Percentiles rank a stretch among this genome's conserved stretches.
Evolutionary conservation across 2,888 invertebrate genomes (phyloP).

Genomic region (Latrodectus elegans): DNA sequence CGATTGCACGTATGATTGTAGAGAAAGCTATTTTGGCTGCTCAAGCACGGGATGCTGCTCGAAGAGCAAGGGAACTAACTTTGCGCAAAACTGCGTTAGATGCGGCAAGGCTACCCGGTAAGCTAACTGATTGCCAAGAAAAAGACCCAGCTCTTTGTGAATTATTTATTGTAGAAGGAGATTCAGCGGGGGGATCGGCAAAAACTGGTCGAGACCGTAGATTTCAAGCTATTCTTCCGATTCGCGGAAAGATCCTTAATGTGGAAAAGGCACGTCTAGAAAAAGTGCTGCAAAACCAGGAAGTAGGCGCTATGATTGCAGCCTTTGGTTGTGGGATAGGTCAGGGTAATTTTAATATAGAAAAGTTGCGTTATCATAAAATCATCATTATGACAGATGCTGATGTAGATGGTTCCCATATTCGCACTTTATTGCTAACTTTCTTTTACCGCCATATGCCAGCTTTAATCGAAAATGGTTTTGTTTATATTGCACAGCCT

Average conservation of each 20-base stretch:
- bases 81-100: conserved; percentile 53
- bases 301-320: conserved; percentile 65
- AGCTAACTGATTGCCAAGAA: conserved; percentile 68
- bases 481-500: conserved; percentile 67
- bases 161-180: conserved; percentile 67
- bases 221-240: conserved; percentile 69
- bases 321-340: conserved; percentile 69
- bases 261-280: conserved; percentile 68
- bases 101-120: conserved; percentile 56
- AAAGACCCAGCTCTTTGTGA: conserved; percentile 51
- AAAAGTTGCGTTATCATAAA: conserved; percentile 69
- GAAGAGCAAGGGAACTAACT: conserved; percentile 64
- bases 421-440: conserved; percentile 71
- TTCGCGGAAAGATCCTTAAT: conserved; percentile 70
- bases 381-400: conserved; percentile 72
- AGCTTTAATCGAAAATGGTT: conserved; percentile 59
- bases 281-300: conserved; percentile 42
- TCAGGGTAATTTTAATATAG: conserved; percentile 50
- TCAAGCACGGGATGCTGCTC: conserved; percentile 62
- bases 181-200: conserved; percentile 70
- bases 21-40: conserved; percentile 64
- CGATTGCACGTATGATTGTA: conserved; percentile 30
- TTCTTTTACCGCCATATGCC: conserved; percentile 71
- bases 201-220: conserved; percentile 66
- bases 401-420: conserved; percentile 71